Percentiles rank a stretch among this genome's conserved stretches.
Conservation (phyloP, 2,888 invertebrate genomes). For the Zelleria hepariella region DNA sequence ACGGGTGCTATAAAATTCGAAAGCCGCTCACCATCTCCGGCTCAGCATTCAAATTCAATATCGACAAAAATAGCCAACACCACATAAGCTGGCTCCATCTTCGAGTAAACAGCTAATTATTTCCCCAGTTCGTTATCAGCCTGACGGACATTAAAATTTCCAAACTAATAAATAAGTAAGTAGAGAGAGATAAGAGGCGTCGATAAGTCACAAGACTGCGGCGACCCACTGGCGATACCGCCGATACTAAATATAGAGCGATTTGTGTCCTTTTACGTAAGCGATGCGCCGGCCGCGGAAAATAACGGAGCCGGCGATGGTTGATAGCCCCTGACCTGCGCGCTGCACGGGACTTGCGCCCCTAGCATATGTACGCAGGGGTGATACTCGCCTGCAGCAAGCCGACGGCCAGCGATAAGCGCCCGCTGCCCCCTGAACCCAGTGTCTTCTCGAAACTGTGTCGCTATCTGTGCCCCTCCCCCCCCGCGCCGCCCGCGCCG, state of each 20-base stretch:
- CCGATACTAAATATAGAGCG: background rate
- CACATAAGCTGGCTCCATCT: background rate
- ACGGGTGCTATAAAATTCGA: background rate
- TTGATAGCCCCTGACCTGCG: background rate
- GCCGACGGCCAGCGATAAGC: conserved; percentile 26
- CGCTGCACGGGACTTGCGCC: background rate
- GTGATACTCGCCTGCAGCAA: background rate
- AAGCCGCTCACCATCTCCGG: background rate
- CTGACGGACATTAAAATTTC: background rate
- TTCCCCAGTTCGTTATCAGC: background rate
- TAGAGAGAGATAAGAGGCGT: background rate
- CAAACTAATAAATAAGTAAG: background rate
- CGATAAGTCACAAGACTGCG: background rate
- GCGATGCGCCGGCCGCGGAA: background rate
- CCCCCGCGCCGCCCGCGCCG: background rate
- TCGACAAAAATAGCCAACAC: background rate
- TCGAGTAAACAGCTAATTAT: background rate
- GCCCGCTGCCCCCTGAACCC: conserved; percentile 30
- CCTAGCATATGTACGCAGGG: background rate
- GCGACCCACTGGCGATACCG: background rate
- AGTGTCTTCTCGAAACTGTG: background rate
- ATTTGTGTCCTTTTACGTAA: conserved; percentile 1
- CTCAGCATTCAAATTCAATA: background rate
- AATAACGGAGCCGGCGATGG: background rate
- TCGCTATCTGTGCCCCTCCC: background rate